Percentiles rank a stretch among this genome's conserved stretches.
Conservation (phyloP, 2,888 invertebrate genomes). For the Hypercompe scribonia region DNA sequence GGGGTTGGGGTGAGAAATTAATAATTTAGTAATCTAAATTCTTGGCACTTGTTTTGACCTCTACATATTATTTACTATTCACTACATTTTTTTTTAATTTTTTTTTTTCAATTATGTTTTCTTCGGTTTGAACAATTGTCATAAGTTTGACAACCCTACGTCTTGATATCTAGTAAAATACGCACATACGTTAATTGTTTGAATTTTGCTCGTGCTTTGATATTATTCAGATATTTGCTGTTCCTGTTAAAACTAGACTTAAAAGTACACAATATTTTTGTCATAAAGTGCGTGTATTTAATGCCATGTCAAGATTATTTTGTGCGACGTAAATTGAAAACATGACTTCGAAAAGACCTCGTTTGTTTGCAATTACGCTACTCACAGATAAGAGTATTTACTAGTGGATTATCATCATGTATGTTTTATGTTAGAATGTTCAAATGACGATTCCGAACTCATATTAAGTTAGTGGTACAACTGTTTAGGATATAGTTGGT, state of each 20-base stretch:
- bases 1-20: too few relatives aligned
- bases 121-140: background rate
- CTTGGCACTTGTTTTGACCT: background rate
- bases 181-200: conserved; percentile 28
- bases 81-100: too few relatives aligned
- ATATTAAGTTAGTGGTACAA: too few relatives aligned
- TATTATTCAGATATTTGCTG: conserved; percentile 20
- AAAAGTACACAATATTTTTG: conserved; percentile 20
- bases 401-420: background rate
- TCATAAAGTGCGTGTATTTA: conserved; percentile 10
- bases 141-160: conserved; percentile 8
- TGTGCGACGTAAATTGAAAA: conserved; percentile 9
- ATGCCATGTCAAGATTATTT: conserved; percentile 4
- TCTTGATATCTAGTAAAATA: background rate
- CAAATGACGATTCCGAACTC: background rate
- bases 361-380: conserved; percentile 1
- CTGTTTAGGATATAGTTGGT: too few relatives aligned
- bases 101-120: background rate
- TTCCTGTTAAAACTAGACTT: conserved; percentile 22
- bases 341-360: conserved; percentile 2
- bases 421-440: background rate
- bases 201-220: conserved; percentile 24
- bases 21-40: background rate
- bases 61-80: too few relatives aligned
- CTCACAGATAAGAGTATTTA: background rate